A percentile compares a stretch with the other conserved stretches of the same genome.
phyloP scores from a whole-genome alignment of 2,888 invertebrate species.

The Diarsia mendica region DNA sequence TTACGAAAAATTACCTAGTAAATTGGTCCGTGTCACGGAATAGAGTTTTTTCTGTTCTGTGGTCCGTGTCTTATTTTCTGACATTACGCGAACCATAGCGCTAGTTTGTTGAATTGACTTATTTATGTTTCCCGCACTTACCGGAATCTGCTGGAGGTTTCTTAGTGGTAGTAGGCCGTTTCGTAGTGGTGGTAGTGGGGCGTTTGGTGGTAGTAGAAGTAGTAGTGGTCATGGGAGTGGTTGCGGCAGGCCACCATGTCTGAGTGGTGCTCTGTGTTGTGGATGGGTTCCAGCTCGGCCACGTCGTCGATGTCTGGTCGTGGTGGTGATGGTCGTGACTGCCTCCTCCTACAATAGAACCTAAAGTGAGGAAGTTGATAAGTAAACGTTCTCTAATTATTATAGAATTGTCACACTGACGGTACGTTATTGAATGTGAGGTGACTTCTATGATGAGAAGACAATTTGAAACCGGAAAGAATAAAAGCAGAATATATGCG shows the following conservation, averaged over 20 bases:
- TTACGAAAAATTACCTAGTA: neutral
- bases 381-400: neutral
- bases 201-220: conserved; percentile 72
- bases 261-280: conserved; percentile 58
- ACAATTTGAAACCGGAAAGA: too few species aligned
- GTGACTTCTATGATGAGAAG: neutral
- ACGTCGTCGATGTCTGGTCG: conserved; percentile 82
- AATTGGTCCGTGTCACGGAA: neutral
- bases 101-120: neutral
- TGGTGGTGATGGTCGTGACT: conserved; percentile 78
- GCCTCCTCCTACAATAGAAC: conserved; percentile 74
- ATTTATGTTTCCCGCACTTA: conserved; percentile 59
- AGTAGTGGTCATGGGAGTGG: conserved; percentile 76
- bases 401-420: neutral
- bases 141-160: conserved; percentile 58
- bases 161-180: conserved; percentile 66
- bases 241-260: conserved; percentile 75
- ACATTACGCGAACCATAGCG: neutral
- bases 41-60: too few species aligned
- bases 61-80: neutral
- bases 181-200: conserved; percentile 64
- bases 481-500: neutral
- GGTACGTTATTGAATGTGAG: neutral
- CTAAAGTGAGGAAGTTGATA: conserved; percentile 49
- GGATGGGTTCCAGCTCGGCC: conserved; percentile 83